phyloP scores from a whole-genome alignment of 2,888 invertebrate species.

The Anthoptus insignis region DNA sequence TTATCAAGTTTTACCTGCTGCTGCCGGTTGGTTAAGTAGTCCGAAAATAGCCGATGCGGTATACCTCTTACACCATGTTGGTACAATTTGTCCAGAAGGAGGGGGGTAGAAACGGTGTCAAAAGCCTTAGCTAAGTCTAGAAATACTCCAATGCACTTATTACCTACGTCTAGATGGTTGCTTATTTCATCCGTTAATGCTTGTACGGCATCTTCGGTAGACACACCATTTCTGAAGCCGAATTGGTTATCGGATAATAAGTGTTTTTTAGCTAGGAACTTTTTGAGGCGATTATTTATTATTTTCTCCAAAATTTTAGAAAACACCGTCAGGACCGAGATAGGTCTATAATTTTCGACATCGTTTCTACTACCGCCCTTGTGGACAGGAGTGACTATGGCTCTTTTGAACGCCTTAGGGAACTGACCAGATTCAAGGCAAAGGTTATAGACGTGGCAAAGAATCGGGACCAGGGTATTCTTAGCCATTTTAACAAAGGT shows the following conservation, averaged over 20 bases:
- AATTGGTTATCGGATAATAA: neutral
- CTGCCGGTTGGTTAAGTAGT: constrained; percentile 10
- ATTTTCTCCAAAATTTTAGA: neutral
- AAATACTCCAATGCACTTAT: constrained; percentile 6
- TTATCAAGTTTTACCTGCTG: constrained; percentile 1
- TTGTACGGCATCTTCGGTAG: neutral
- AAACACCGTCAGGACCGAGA: neutral
- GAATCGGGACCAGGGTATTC: too few relatives aligned
- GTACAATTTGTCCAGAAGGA: constrained; percentile 14
- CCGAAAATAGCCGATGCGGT: constrained; percentile 9
- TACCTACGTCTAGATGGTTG: neutral
- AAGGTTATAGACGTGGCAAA: neutral
- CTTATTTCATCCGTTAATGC: neutral
- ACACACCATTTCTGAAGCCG: neutral
- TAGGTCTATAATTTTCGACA: neutral
- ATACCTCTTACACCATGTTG: constrained; percentile 17
- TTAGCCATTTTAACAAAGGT: too few relatives aligned
- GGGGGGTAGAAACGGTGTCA: constrained; percentile 3
- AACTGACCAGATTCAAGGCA: neutral
- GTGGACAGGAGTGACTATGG: neutral
- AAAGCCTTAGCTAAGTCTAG: constrained; percentile 1
- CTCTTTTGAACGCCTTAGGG: neutral
- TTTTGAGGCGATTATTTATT: neutral
- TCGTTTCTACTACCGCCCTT: neutral
- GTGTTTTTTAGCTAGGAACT: neutral